Base-by-base conservation (phyloP, 2,888 invertebrate species). In the Galerucella calmariensis region DNA sequence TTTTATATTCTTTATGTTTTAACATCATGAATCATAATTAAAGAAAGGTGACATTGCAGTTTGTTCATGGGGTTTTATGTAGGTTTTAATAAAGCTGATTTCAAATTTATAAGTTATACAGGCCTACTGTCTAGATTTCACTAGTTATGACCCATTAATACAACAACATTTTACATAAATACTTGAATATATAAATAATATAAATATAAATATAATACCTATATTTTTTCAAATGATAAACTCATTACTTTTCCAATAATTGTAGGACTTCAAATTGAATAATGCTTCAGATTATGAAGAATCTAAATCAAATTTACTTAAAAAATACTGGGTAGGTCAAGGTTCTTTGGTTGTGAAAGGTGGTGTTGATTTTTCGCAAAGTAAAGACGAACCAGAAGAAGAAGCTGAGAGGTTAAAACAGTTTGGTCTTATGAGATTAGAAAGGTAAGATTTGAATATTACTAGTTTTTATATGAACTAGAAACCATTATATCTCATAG, bases 271-370 rank as follows among this genome's bases (percentile, higher is more conserved):
- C 79, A 86, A 83, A 77, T 84, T 90, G 61, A 86, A 84, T 78
- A 88, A 88, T 79, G 85, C 84, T 8, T 88, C 88, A 20, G 85
- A 86, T 65, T 90, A 90, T 79, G 85, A 91, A 88, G 93, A 94
- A 85, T 92, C 92, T 85, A 92, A 91, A 20, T 89, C 91, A 24
- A 92, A 92, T 79, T 89, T 94, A 51, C 90, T 90, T 58, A 92
- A 92, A 79, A 91, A 92, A 27, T 95, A 92, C 85, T 94, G 95
- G 94, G 90, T 94, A 87, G 93, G 94, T 81, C 89, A 92, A 79
- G 94, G 94, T 6, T 92, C 92, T 81, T 89, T 95, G 11, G 90
- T 94, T 11, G 92, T 95, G 0, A 92, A 93, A 87, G 92, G 92
- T 63, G 92, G 91, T 59, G 90, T 90, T 81, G 92, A 94, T 87